Evolutionary conservation across 2,888 invertebrate genomes (phyloP), one percentile per base, ranked within the genome.

Genomic region (Cylindroiulus punctatus): DNA sequence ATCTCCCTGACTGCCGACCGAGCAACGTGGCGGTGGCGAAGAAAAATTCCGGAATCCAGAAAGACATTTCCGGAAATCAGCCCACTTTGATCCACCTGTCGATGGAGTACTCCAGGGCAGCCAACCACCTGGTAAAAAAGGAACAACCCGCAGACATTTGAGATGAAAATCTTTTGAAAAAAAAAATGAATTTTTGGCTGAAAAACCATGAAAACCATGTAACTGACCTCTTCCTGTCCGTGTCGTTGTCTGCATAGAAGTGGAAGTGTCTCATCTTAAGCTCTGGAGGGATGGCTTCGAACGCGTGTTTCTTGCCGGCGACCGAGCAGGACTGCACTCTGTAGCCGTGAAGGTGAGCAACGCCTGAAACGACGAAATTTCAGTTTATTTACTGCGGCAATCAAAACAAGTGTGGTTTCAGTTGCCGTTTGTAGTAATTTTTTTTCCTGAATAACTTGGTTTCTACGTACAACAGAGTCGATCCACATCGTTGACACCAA

Each of bases 271-370:
- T 94, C 90, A 97, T 95, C 89, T 94, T 95, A 0, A 95, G 93
- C 89, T 97, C 97, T 0, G 97, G 95, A 85, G 98, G 97, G 90
- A 96, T 93, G 87, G 97, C 94, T 91, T 97, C 97, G 91, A 98
- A 98, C 26, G 97, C 96, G 91, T 95, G 95, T 91, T 97, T 97
- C 91, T 96, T 96, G 85, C 96, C 96, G n/a, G 96, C 95, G 26
- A 93, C 91, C 7, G 95, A 93, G 88, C 95, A 94, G 81, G 94
- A 95, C 91, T 97, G 97, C 88, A 98, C 96, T 90, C 95, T 94
- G 92, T 97, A 98, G 85, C 98, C 98, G 91, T 98, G 98, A 82
- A 98, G 93, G 91, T 97, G 97, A 84, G 96, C 96, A 92, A 98
- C 96, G 87, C 97, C 97, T 97, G 81, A 1, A 22, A 26, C 8